Percentiles rank a stretch among this genome's conserved stretches.
Evolutionary conservation across 2,113 vertebrate genomes (phyloP).

Genomic region (Dendropsophus ebraccatus): DNA sequence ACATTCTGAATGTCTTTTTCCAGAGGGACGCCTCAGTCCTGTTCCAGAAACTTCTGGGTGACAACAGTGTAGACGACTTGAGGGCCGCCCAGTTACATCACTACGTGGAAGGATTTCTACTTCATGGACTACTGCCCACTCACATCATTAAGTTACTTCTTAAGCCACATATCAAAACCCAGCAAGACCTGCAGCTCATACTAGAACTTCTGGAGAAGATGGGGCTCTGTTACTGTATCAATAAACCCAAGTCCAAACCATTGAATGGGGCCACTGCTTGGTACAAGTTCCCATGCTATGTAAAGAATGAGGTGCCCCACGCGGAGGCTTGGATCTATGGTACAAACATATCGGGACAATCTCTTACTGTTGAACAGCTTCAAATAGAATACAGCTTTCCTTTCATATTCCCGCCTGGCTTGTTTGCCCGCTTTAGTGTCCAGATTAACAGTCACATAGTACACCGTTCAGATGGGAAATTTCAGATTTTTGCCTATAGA

Average conservation of each 20-base stretch:
- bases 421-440: constrained; percentile 92
- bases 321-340: constrained; percentile 78
- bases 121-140: constrained; percentile 87
- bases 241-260: constrained; percentile 86
- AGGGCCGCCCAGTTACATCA: constrained; percentile 83
- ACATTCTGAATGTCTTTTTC: constrained; percentile 94
- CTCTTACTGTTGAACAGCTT: constrained; percentile 89
- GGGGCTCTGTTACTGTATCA: constrained; percentile 96
- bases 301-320: constrained; percentile 82
- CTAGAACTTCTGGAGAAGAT: constrained; percentile 97
- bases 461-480: constrained; percentile 88
- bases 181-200: constrained; percentile 89
- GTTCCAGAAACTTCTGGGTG: constrained; percentile 80
- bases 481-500: constrained; percentile 90
- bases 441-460: constrained; percentile 95
- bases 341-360: constrained; percentile 75
- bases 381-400: constrained; percentile 95
- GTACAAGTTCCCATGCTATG: constrained; percentile 96
- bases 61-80: constrained; percentile 74
- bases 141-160: constrained; percentile 88
- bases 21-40: constrained; percentile 83
- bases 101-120: constrained; percentile 88
- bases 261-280: constrained; percentile 83
- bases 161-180: constrained; percentile 88
- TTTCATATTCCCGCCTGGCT: constrained; percentile 89